Base-by-base conservation (phyloP, 2,888 invertebrate species). In the Drosophila quinaria region DNA sequence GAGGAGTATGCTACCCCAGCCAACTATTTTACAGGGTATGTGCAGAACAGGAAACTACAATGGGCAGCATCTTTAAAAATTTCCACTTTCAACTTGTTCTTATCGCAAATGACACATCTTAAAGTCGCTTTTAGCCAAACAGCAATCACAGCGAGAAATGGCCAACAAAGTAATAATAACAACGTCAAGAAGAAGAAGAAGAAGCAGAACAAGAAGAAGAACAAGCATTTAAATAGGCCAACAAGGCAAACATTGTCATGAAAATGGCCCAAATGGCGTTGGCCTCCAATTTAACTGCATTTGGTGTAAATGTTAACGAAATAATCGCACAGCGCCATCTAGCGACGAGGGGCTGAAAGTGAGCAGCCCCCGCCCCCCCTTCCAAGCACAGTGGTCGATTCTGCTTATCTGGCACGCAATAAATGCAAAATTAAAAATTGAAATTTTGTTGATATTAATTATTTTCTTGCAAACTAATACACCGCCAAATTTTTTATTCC, bases 21-120 rank as follows among this genome's bases (percentile, higher is more conserved):
- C 9, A 5, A 10, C 8, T 3, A 3, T 11, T 6, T 1, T 15
- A n/a, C n/a, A 50, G 59, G 41, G 41, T 60, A 60, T 59, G 39
- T 6, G 3, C n/a, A 8, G 44, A n/a, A 29, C 39, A 44, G 50
- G n/a, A 55, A 60, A 10, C 37, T n/a, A 5, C 3, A 47, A 52
- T 31, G 25, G 54, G 17, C 3, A 49, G 42, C 42, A 39, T 41
- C 76, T 72, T 76, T 64, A 75, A 72, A 72, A 75, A 47, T 63
- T 63, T 42, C 60, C 62, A 63, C 56, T 55, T 42, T 61, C 46
- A 39, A 47, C 58, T 51, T 50, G 10, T 35, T 52, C 67, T 71
- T 83, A 81, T 81, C 81, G 65, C 68, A 81, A 83, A 81, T 83
- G 81, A 79, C 74, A 83, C 77, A 81, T 81, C 81, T 81, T 66